Conservation (phyloP, 2,113 vertebrate genomes). For the Scomber japonicus region DNA sequence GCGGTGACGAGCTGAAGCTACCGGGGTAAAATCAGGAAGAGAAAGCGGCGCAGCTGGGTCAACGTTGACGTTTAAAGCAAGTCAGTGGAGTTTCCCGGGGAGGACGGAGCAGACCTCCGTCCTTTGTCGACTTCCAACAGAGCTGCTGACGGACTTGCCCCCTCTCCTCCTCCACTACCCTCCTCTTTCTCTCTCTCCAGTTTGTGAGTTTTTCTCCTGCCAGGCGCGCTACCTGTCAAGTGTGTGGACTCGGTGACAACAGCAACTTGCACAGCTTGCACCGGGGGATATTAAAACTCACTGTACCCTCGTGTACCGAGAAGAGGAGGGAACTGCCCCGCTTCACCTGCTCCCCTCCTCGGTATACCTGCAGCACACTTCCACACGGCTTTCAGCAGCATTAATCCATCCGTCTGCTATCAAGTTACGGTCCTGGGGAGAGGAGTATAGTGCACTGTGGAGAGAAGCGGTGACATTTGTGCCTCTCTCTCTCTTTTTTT, state of each 20-base stretch:
- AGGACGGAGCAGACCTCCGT: conserved; percentile 37
- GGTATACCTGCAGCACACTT: conserved; percentile 39
- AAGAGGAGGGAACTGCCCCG: conserved; percentile 2
- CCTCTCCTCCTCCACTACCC: background rate
- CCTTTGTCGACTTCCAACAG: conserved; percentile 34
- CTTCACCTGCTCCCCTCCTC: conserved; percentile 18
- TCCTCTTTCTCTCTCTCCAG: background rate
- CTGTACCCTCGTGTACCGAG: conserved; percentile 42
- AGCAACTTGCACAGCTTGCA: conserved; percentile 75
- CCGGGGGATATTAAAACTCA: conserved; percentile 59
- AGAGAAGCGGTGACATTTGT: conserved; percentile 65
- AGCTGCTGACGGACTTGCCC: conserved; percentile 49
- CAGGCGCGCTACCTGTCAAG: conserved; percentile 77
- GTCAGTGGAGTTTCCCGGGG: conserved; percentile 57
- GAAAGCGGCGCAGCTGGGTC: conserved; percentile 73
- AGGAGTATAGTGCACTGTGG: conserved; percentile 53
- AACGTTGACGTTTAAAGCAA: conserved; percentile 58
- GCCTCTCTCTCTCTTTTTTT: too few relatives aligned
- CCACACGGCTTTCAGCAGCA: conserved; percentile 37
- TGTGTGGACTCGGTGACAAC: conserved; percentile 65
- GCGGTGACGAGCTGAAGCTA: conserved; percentile 87
- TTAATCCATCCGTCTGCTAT: conserved; percentile 65
- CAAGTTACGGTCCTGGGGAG: conserved; percentile 78
- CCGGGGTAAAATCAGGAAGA: conserved; percentile 86
- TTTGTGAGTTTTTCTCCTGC: conserved; percentile 65